Evolutionary conservation across 2,888 invertebrate species (phyloP), one percentile per base, ranked within the genome.

Genomic region (Phaedon cochleariae): DNA sequence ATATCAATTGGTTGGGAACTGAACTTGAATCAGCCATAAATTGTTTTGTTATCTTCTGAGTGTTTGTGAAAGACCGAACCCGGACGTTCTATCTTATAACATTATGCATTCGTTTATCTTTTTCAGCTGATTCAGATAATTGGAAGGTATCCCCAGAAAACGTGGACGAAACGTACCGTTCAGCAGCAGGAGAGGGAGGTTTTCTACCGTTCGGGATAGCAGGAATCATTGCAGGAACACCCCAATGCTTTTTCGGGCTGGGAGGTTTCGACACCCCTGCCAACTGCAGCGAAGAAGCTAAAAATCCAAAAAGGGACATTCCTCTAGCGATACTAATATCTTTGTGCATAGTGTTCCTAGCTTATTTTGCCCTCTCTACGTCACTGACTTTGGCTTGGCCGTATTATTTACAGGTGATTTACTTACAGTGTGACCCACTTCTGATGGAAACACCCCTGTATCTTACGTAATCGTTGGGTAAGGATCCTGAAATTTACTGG

Each of bases 181-280:
- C 41, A 15, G n/a, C 51, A 21, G 59, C 63, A 51, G 90, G 91
- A 21, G 79, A 77, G 6, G 96, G 95, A 0, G 96, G 96, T 1
- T 96, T 96, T 82, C 89, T 92, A 59, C 96, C 96, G 0, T 96
- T 90, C 82, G 96, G 95, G 0, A 77, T 92, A n/a, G 85, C 88
- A 0, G 96, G 94, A 1, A 88, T 94, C 68, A 89, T 95, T 70
- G 89, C 88, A 66, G 94, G 94, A 0, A 93, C 93, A 0, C 93
- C 93, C 0, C 90, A 90, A 17, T 94, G 94, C 81, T 97, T 97
- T 84, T 97, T 95, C 80, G 95, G 94, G 1, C 97, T 96, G 78
- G 94, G 97, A 69, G 96, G 97, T 0, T 97, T 97, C 84, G 97
- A 97, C 84, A 92, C 93, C 80, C 94, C 94, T 68, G 93, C 93